These are phyloP conservation scores for Neodiprion pinetum DNA, from an alignment of 1,140 invertebrate genomes.

Conservation along the genomic window DNA sequence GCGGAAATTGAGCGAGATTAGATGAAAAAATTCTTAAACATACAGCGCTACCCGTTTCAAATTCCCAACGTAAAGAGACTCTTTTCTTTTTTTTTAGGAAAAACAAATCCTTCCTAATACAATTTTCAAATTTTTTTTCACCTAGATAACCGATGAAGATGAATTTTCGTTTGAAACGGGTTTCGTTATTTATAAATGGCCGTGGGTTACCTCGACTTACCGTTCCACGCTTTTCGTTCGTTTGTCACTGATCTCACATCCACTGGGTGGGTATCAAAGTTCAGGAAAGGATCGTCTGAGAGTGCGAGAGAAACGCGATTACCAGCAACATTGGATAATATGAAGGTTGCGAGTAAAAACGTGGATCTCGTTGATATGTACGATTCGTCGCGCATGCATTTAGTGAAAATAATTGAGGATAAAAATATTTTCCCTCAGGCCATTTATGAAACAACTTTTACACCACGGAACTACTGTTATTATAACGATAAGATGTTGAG, in stretches of 20 bases:
- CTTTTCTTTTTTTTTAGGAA: not conserved
- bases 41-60: constrained; percentile 41
- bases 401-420: constrained; percentile 30
- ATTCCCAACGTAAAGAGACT: constrained; percentile 7
- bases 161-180: constrained; percentile 17
- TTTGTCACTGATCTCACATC: not conserved
- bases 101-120: not conserved
- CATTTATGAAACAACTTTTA: constrained; percentile 47
- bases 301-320: too few species aligned
- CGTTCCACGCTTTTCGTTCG: not conserved
- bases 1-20: constrained; percentile 46
- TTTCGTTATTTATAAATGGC: constrained; percentile 44
- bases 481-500: constrained; percentile 29
- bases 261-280: constrained; percentile 5
- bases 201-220: constrained; percentile 44
- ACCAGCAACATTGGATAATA: too few species aligned
- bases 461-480: constrained; percentile 20
- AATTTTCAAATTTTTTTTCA: not conserved
- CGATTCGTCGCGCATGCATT: constrained; percentile 36
- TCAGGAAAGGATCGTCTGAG: too few species aligned
- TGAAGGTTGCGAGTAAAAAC: too few species aligned
- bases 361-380: not conserved
- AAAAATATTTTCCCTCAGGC: constrained; percentile 30
- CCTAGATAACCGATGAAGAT: constrained; percentile 28
- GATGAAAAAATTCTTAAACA: constrained; percentile 35